Evolutionary conservation across 1,140 invertebrate species (phyloP).

Genomic region (Anoplolepis gracilipes): DNA sequence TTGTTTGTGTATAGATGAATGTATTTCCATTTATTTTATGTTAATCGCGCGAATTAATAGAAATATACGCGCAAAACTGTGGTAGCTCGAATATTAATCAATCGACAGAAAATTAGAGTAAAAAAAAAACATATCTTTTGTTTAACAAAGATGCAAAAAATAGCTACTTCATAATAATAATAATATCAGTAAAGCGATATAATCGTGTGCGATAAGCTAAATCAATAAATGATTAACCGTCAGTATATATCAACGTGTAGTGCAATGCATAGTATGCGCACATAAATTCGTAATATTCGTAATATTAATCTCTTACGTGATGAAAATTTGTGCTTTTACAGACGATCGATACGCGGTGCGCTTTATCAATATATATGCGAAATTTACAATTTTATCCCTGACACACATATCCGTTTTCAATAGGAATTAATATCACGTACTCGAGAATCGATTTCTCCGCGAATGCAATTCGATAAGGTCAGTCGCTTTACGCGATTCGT

Average conservation of each 20-base stretch:
- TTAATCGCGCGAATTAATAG: neutral
- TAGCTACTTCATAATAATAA: constrained; percentile 27
- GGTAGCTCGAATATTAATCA: neutral
- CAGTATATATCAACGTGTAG: constrained; percentile 44
- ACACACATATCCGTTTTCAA: constrained; percentile 28
- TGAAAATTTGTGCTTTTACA: constrained; percentile 51
- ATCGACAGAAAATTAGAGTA: neutral
- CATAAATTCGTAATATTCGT: constrained; percentile 48
- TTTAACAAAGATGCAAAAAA: constrained; percentile 32
- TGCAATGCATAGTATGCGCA: constrained; percentile 35
- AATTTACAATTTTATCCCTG: constrained; percentile 49
- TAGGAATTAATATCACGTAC: constrained; percentile 33
- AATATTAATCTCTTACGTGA: constrained; percentile 54
- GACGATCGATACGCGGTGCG: constrained; percentile 21
- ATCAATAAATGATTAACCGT: constrained; percentile 48
- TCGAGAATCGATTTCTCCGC: constrained; percentile 31
- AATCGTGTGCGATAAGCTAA: neutral
- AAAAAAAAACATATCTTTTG: constrained; percentile 14
- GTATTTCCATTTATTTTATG: constrained; percentile 23
- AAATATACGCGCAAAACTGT: neutral
- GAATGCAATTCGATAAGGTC: neutral
- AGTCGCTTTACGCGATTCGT: constrained; percentile 4
- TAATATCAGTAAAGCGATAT: constrained; percentile 22
- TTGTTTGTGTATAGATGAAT: neutral
- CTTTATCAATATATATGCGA: constrained; percentile 41